Evolutionary conservation across 2,888 invertebrate genomes (phyloP), one percentile per base, ranked within the genome.

Genomic region (Idaea aversata): DNA sequence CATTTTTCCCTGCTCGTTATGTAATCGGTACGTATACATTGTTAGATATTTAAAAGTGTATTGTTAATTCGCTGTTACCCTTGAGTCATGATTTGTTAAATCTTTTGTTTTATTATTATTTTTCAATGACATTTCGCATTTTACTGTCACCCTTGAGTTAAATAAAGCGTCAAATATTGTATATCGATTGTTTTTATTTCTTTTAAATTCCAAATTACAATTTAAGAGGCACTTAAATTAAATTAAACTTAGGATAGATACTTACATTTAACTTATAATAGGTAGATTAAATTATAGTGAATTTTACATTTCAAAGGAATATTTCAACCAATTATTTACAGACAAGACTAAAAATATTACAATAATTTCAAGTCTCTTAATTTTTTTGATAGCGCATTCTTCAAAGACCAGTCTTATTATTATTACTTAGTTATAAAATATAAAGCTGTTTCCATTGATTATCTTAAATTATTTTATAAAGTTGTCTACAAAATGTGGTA

Each of bases 81-180:
- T 88, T 90, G 88, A 91, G 92, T 92, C 92, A 91, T 88, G 87
- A 90, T 88, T 92, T 92, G 92, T 92, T 93, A 77, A 91, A 90
- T 89, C 86, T 89, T 91, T 92, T 91, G 88, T 91, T 90, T 91
- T 90, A 89, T 87, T 90, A 84, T 90, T 86, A 88, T 89, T 90
- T 83, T 89, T 82, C 86, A 90, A 90, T 90, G 90, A 90, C 89
- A 91, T 90, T 88, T 82, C 88, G 84, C 86, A 90, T 90, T 88
- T 85, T 87, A 88, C 88, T 91, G 90, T 92, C 92, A 91, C 87
- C 87, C 88, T 90, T 89, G 86, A 87, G 84, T 88, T 91, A 92
- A n/a, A 91, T 92, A 93, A 92, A 93, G 87, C 88, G 87, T 89
- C 88, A 90, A 90, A 90, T 90, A 88, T 88, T 87, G 86, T 89